Percentiles rank a stretch among this genome's conserved stretches.
These are phyloP conservation scores for Macroglossus sobrinus DNA, from an alignment of 2,113 vertebrate genomes.

Conservation along the genomic window DNA sequence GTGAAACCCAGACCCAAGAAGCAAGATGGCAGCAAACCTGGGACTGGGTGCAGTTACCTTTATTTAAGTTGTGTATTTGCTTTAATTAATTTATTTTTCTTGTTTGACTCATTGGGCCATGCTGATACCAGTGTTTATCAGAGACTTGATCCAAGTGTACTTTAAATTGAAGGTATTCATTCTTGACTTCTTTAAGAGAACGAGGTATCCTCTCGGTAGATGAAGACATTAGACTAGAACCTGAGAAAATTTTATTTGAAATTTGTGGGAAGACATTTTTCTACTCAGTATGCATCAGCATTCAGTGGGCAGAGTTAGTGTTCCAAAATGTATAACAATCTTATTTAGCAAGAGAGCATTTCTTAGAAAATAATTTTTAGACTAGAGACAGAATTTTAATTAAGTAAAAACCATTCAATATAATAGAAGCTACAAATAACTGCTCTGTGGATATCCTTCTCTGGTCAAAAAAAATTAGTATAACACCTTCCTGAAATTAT, in stretches of 20 bases:
- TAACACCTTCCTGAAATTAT: conserved; percentile 61
- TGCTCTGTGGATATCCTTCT: conserved; percentile 36
- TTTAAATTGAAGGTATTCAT: neutral
- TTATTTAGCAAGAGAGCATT: conserved; percentile 53
- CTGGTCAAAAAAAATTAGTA: conserved; percentile 60
- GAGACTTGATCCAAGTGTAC: neutral
- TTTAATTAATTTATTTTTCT: neutral
- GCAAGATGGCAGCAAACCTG: neutral
- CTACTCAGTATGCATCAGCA: neutral
- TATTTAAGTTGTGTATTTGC: neutral
- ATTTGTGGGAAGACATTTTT: conserved; percentile 30
- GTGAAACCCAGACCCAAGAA: neutral
- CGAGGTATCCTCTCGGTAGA: neutral
- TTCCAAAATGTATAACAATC: neutral
- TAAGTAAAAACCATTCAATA: conserved; percentile 56
- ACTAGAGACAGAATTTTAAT: conserved; percentile 61
- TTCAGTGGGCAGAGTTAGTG: neutral
- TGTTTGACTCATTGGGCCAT: neutral
- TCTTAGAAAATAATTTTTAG: conserved; percentile 65
- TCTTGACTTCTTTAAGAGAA: neutral
- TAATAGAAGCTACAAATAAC: conserved; percentile 57
- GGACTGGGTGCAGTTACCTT: neutral
- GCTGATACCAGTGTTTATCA: neutral
- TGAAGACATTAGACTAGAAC: neutral
- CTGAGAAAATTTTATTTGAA: conserved; percentile 24